Base-by-base conservation (phyloP, 1,140 invertebrate genomes). In the Solen grandis region DNA sequence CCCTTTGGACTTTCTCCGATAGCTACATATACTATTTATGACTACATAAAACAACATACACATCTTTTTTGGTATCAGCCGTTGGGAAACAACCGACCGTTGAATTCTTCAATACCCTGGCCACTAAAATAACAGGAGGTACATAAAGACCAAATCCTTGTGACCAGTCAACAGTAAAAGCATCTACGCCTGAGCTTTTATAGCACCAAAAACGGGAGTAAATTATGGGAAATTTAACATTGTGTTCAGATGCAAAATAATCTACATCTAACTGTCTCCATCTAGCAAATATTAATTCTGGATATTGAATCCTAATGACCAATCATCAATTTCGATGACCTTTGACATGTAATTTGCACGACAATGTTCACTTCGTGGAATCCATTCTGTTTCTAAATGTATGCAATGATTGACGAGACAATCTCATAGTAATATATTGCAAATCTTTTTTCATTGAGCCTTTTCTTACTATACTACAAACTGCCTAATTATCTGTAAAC, bases 401-500 rank as follows among this genome's bases (percentile, higher is more conserved):
- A n/a, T n/a, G n/a, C n/a, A 69, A 50, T 59, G 59, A 52, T 69
- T 69, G 50, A 50, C 46, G 54, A 70, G 70, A 69, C 22, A 36
- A 57, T 33, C 29, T 50, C 66, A 69, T 50, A 27, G 66, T 50
- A 4, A 54, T 8, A 46, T 38, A 50, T 60, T 46, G 27, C 69
- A 79, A 59, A 69, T 79, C 16, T 46, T 69, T 35, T 60, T 69
- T 33, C 66, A n/a, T n/a, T n/a, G n/a, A n/a, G n/a, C n/a, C n/a
- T n/a, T n/a, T n/a, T n/a, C n/a, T n/a, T n/a, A n/a, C n/a, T n/a
- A n/a, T n/a, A n/a, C n/a, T n/a, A n/a, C n/a, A n/a, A n/a, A n/a
- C n/a, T n/a, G n/a, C n/a, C 50, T 52, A n/a, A 69, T 74, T 83
- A 59, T 83, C 69, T 35, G 75, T 75, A 38, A 74, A 79, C 81